phyloP scores from a whole-genome alignment of 2,113 vertebrate species.

The Pygathrix nemaeus region DNA sequence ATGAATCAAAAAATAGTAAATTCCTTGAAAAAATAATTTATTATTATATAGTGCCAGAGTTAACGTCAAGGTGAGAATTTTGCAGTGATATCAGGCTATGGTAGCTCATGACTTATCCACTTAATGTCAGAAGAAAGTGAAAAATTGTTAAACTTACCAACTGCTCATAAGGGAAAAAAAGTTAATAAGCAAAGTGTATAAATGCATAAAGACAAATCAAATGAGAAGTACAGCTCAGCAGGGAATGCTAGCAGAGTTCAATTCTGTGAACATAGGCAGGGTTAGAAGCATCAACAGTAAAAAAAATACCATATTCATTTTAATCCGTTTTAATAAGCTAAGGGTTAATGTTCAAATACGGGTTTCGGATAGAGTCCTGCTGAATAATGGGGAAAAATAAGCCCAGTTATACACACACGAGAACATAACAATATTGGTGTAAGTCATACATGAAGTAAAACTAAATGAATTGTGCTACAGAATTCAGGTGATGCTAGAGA shows the following conservation, averaged over 20 bases:
- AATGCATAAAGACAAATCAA: background rate
- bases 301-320: background rate
- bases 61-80: background rate
- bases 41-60: background rate
- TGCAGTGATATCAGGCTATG: background rate
- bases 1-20: background rate
- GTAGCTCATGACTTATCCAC: background rate
- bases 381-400: background rate
- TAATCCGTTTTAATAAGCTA: background rate
- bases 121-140: background rate
- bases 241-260: background rate
- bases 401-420: background rate
- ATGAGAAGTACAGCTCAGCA: background rate
- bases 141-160: background rate
- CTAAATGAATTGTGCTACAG: background rate
- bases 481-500: background rate
- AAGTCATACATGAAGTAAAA: background rate
- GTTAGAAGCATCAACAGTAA: background rate
- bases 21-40: background rate
- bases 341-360: background rate
- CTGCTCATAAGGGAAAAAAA: background rate
- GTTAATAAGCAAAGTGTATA: background rate
- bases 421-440: background rate
- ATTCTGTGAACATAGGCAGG: background rate
- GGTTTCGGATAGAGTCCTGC: background rate